Evolutionary conservation across 2,888 invertebrate species (phyloP), one percentile per base, ranked within the genome.

Genomic region (Allygus modestus): DNA sequence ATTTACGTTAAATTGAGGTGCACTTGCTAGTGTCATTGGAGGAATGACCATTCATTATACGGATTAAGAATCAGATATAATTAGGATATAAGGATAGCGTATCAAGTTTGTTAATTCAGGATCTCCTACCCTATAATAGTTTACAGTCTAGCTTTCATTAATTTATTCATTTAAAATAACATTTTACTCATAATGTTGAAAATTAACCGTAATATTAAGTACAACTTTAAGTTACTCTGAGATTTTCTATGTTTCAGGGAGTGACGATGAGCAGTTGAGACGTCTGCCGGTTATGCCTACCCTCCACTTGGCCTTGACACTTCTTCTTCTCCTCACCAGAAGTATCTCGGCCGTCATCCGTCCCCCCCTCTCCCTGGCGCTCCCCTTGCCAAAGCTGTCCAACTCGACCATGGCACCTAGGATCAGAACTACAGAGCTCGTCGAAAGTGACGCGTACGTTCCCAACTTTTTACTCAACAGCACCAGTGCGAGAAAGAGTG

Each of bases 281-380:
- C n/a, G n/a, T n/a, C 51, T n/a, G 54, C 81, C 26, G 58, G 81
- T 37, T 33, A 81, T 81, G 81, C 81, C 61, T 58, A 20, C 41
- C n/a, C 17, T 41, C 7, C 61, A 41, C 0, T 26, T 61, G 61
- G 61, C 37, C 11, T 58, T 28, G 31, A 61, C 81, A 33, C 81
- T 81, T 81, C 81, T 81, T 81, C 81, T 81, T 81, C 58, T 81
- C 65, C 81, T 81, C 77, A 73, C 73, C 73, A 77, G 77, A 46
- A 77, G 43, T 26, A 23, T 77, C 46, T 77, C 31, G 17, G 51
- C 77, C 77, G 37, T 26, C 51, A 43, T 73, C 73, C 73, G 73
- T 23, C 51, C 43, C n/a, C 77, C 77, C 46, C 77, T 77, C 46
- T 43, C 71, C 41, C 71, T 71, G 20, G 46, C 43, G 77, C 77